Evolutionary conservation across 2,888 invertebrate genomes (phyloP).

Genomic region (Ypsolopha scabrella): DNA sequence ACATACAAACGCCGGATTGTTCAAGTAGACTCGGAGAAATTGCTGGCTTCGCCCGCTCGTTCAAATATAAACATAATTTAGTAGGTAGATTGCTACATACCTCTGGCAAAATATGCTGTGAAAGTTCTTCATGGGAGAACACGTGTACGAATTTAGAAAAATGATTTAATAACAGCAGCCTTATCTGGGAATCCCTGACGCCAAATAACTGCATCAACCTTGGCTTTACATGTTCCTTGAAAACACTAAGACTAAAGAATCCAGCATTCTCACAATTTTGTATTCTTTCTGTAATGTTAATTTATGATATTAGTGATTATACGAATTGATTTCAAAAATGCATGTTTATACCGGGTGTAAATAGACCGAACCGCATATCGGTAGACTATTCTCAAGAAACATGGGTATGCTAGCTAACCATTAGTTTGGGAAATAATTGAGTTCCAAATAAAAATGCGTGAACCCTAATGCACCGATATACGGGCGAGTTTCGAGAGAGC

Average conservation of each 20-base stretch:
- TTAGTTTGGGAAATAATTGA: too few relatives aligned
- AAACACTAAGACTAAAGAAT: conserved; percentile 77
- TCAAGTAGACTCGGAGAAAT: too few relatives aligned
- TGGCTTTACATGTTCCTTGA: conserved; percentile 81
- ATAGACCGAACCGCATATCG: too few relatives aligned
- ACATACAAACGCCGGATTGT: too few relatives aligned
- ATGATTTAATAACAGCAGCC: conserved; percentile 81
- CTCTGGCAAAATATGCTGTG: conserved; percentile 86
- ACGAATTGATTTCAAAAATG: neutral
- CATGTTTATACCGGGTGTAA: too few relatives aligned
- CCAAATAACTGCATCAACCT: conserved; percentile 84
- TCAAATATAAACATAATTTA: too few relatives aligned
- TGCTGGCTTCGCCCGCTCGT: too few relatives aligned
- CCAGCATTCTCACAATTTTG: conserved; percentile 59
- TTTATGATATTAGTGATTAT: conserved; percentile 2
- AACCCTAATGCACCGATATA: too few relatives aligned
- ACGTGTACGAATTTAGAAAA: conserved; percentile 81
- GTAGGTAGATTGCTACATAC: conserved; percentile 34
- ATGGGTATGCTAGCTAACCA: too few relatives aligned
- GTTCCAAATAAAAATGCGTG: too few relatives aligned
- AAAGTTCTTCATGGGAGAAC: conserved; percentile 82
- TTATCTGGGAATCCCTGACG: conserved; percentile 84
- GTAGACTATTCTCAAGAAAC: too few relatives aligned
- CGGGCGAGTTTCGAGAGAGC: too few relatives aligned
- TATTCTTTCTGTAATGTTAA: conserved; percentile 39